Conservation (phyloP, 2,888 invertebrate genomes). For the Heteromurus nitidus region DNA sequence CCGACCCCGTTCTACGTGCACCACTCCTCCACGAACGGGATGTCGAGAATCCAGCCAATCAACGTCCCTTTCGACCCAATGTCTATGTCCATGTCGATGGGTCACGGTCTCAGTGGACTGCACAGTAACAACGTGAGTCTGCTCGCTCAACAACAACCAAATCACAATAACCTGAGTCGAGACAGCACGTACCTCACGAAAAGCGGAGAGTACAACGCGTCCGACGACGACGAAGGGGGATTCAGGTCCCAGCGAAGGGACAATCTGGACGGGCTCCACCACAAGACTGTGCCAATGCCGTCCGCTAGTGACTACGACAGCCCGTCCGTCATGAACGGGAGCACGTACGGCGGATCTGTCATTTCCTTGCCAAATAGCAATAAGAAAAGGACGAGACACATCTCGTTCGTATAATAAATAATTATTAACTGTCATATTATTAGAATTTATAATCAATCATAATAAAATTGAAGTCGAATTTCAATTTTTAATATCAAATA, state of each 20-base stretch:
- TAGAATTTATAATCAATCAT: slow-evolving; percentile 33
- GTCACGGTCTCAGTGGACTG: slow-evolving; percentile 43
- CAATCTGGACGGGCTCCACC: slow-evolving; percentile 68
- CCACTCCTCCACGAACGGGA: too few species aligned
- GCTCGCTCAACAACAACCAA: slow-evolving; percentile 49
- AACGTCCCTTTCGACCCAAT: slow-evolving; percentile 59
- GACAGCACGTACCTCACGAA: slow-evolving; percentile 54
- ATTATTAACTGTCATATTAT: not conserved
- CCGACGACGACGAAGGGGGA: slow-evolving; percentile 73
- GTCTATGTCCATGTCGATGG: slow-evolving; percentile 30
- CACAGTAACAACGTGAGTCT: slow-evolving; percentile 49
- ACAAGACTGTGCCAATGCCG: slow-evolving; percentile 73
- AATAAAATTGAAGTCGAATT: too few species aligned
- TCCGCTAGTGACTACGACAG: slow-evolving; percentile 72
- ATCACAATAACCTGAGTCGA: slow-evolving; percentile 69
- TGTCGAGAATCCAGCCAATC: slow-evolving; percentile 54
- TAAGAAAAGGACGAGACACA: slow-evolving; percentile 73
- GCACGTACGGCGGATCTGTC: slow-evolving; percentile 72
- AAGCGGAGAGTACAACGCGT: slow-evolving; percentile 64
- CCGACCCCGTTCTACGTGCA: slow-evolving; percentile 70
- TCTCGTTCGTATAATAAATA: slow-evolving; percentile 71
- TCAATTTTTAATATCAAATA: too few species aligned
- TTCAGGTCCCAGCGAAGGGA: slow-evolving; percentile 68
- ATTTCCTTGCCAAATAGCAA: slow-evolving; percentile 73
- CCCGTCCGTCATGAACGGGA: slow-evolving; percentile 73